Evolutionary conservation across 1,140 invertebrate species (phyloP).

Genomic region (Bombus waltoni): DNA sequence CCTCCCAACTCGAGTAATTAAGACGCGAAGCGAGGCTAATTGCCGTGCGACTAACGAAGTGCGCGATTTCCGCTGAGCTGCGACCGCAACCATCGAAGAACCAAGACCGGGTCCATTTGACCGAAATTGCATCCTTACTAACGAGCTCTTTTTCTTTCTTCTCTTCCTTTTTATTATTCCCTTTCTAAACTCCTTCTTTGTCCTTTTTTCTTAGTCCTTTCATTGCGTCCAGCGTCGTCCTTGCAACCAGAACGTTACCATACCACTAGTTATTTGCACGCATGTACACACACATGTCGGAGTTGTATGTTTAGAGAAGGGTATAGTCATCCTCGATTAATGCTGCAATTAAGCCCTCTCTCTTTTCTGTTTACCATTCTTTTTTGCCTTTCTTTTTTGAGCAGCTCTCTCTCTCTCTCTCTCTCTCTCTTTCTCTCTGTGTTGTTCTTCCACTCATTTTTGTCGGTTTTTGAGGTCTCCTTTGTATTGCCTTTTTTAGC

Average conservation of each 20-base stretch:
- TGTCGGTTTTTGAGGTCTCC: background rate
- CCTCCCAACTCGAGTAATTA: conserved; percentile 1
- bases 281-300: too few relatives aligned
- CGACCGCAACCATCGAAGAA: background rate
- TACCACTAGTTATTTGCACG: background rate
- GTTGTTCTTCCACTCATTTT: background rate
- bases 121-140: conserved; percentile 19
- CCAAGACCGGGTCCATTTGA: background rate
- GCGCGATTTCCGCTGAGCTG: conserved; percentile 9
- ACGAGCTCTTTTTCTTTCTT: background rate
- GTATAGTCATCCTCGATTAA: conserved; percentile 2
- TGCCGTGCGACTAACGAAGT: conserved; percentile 27
- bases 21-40: conserved; percentile 24
- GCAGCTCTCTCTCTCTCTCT: background rate
- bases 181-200: background rate
- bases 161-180: background rate
- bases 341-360: background rate
- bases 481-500: background rate
- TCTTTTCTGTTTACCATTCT: background rate
- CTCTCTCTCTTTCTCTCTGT: background rate
- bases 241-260: too few relatives aligned
- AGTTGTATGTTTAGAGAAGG: background rate
- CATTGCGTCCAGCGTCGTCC: too few relatives aligned
- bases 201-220: background rate
- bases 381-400: background rate